Evolutionary conservation across 1,140 invertebrate species (phyloP).

Genomic region (Teleogryllus occipitalis): DNA sequence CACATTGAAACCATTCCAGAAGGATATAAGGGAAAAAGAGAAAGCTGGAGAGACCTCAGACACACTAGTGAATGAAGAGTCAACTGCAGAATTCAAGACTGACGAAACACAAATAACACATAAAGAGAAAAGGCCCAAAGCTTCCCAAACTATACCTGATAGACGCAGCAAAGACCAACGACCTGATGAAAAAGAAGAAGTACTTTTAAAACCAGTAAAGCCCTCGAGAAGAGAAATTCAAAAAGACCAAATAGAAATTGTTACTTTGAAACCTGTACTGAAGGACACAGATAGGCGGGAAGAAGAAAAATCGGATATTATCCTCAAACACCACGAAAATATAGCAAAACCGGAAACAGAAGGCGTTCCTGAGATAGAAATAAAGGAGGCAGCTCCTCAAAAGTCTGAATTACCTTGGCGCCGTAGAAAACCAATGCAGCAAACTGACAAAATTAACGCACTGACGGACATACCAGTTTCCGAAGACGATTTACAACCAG

Average conservation of each 20-base stretch:
- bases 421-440: conserved; percentile 7
- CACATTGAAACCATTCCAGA: conserved; percentile 10
- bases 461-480: no score
- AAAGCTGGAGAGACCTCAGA: neutral
- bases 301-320: no score
- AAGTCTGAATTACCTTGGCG: conserved; percentile 10
- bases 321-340: conserved; percentile 21
- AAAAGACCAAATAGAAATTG: conserved; percentile 25
- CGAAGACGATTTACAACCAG: neutral
- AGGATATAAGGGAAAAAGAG: conserved; percentile 31
- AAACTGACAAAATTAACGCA: no score
- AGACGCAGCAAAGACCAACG: neutral
- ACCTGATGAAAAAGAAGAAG: no score
- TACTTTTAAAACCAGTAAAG: conserved; percentile 11
- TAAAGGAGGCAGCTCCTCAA: conserved; percentile 10
- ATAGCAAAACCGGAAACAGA: conserved; percentile 11
- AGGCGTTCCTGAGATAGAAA: neutral
- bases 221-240: conserved; percentile 29
- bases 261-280: conserved; percentile 29
- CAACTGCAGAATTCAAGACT: neutral
- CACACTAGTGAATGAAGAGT: neutral
- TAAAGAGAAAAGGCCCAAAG: conserved; percentile 25
- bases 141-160: no score
- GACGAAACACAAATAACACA: conserved; percentile 28
- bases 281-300: no score